Base-by-base conservation (phyloP, 2,888 invertebrate species). In the Oxyteleia sp. region DNA sequence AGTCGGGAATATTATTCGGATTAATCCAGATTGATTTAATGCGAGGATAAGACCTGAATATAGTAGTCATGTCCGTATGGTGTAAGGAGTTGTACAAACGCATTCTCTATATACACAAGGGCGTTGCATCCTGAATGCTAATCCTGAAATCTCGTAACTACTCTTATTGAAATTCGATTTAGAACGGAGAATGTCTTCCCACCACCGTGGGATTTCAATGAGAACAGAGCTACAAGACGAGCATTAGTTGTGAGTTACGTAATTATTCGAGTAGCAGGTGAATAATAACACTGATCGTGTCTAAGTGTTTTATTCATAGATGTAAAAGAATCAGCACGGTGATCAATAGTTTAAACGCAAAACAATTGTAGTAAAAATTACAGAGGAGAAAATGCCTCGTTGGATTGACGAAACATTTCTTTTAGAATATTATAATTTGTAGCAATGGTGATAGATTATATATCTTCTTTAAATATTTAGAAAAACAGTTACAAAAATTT, bases 1-100 rank as follows among this genome's bases (percentile, higher is more conserved):
- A 83, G 81, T 84, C 71, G 26, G 15, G 53, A 69, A 82, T 82
- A 84, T 80, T 68, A 78, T 82, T 76, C 63, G 87, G 85, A 88
- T 87, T 88, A 88, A 87, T 89, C 84, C 64, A 74, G 87, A 87
- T 89, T 89, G 87, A 89, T 89, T 89, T 84, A 86, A 11, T n/a
- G n/a, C n/a, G n/a, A n/a, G 35, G 57, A 75, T 74, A 83, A 68
- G 68, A 71, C 69, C 41, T 69, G 83, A 83, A 79, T 83, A 71
- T 79, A 68, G 59, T 38, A 79, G 74, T 69, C 63, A 83, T 75
- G 74, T 72, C 53, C 74, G 63, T 63, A 74, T 64, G 64, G 74
- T 61, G 74, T 79, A 74, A 71, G 79, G 63, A 74, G n/a, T n/a
- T 69, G 66, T 74, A 79, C 75, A 74, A 79, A 75, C 74, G 80